Base-by-base conservation (phyloP, 2,888 invertebrate genomes). In the Pyrochroa serraticornis region DNA sequence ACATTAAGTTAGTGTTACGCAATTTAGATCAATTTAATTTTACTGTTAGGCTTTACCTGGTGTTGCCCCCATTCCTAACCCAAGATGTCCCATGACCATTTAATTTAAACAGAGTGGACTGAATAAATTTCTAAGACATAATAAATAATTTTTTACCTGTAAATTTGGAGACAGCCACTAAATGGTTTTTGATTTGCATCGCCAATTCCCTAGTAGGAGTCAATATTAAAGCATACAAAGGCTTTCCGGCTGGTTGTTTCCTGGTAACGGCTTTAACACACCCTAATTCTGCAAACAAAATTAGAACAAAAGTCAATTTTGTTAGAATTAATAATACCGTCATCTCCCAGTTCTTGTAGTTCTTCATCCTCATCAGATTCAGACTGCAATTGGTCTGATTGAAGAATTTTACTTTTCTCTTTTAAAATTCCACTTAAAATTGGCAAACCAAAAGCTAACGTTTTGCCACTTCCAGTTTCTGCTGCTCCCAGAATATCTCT, bases 381-480 rank as follows among this genome's bases (percentile, higher is more conserved):
- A 22, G 22, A 22, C 22, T 22, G 3, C 22, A 22, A 2, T 5
- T 22, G 22, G 22, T 22, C 22, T 5, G 22, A 22, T 5, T 22
- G 22, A 22, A 22, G 37, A 12, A 53, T 35, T 37, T 48, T 12
- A 46, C 46, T 30, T 43, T 46, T 61, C 71, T 79, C 79, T 6
- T 88, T 85, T 67, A 97, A 80, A 62, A 97, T 95, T 9, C 93
- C 93, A 49, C 88, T 82, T 54, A 99, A 80, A 37, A 99, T 89
- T 7, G 99, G 99, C 56, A 99, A 91, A 0, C 94, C 97, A 82
- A 98, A 99, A 0, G 98, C 98, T 47, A 99, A 81, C 0, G 99
- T 99, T 83, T 99, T 99, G 0, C 99, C 99, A 79, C 97, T 97
- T 0, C 99, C 99, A 0, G 99, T 99, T 82, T 98, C 97, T 1